Conservation (phyloP, 2,113 vertebrate genomes). For the Ptilonorhynchus violaceus region DNA sequence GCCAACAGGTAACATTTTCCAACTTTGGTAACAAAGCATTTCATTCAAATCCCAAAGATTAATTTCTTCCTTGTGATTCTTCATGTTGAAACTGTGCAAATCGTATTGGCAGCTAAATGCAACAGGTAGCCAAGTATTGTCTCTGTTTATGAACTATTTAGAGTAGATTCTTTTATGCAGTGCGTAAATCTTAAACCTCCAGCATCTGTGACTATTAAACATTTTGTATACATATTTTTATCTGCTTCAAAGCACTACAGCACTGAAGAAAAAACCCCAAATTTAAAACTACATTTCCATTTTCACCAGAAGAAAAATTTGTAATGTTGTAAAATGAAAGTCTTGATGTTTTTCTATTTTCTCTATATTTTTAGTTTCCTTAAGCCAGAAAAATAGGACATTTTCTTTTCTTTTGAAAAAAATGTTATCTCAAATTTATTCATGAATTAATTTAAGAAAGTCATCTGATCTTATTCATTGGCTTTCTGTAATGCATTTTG, state of each 20-base stretch:
- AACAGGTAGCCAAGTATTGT: background rate
- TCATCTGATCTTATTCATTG: background rate
- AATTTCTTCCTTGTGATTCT: background rate
- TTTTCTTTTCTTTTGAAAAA: background rate
- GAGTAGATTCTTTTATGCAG: background rate
- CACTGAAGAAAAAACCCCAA: background rate
- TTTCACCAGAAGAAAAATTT: background rate
- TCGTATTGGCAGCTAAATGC: background rate
- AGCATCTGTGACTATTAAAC: background rate
- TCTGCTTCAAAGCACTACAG: background rate
- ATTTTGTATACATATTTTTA: background rate
- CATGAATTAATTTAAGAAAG: background rate
- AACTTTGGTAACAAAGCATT: background rate
- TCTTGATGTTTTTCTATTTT: background rate
- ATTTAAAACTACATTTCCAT: background rate
- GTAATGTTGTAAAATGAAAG: background rate
- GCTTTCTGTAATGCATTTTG: background rate
- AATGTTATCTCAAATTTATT: background rate
- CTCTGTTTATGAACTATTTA: background rate
- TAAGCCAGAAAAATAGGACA: background rate
- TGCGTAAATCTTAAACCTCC: background rate
- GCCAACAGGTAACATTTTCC: background rate
- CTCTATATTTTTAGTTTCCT: background rate
- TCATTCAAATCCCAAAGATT: background rate
- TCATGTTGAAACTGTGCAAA: background rate